Evolutionary conservation across 2,888 invertebrate species (phyloP).

Genomic region (Rhagonycha fulva): DNA sequence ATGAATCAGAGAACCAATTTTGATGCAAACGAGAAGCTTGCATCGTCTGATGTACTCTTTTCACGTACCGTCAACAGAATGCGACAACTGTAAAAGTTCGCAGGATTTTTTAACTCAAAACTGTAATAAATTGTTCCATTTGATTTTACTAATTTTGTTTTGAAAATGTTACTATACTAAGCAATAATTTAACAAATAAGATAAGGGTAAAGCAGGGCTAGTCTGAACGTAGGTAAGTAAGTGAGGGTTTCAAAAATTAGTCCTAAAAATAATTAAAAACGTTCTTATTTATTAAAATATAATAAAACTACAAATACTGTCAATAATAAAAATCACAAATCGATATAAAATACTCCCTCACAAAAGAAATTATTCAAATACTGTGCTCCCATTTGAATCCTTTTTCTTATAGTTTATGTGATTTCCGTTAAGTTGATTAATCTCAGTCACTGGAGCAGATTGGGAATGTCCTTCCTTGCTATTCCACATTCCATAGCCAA

Average conservation of each 20-base stretch:
- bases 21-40: too few relatives aligned
- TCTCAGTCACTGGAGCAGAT: background rate
- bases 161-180: too few relatives aligned
- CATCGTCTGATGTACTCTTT: too few relatives aligned
- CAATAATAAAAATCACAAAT: background rate
- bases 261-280: background rate
- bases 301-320: constrained; percentile 1
- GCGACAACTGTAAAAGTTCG: too few relatives aligned
- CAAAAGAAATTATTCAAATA: background rate
- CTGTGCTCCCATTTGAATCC: background rate
- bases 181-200: too few relatives aligned
- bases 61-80: too few relatives aligned
- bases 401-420: background rate
- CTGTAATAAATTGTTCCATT: too few relatives aligned
- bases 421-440: background rate
- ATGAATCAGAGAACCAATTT: too few relatives aligned
- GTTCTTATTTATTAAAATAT: background rate
- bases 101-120: too few relatives aligned
- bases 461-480: constrained; percentile 56
- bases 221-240: too few relatives aligned
- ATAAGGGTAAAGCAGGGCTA: too few relatives aligned
- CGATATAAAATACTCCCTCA: background rate
- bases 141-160: too few relatives aligned
- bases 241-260: background rate
- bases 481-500: constrained; percentile 73